Evolutionary conservation across 2,113 vertebrate species (phyloP).

Genomic region (Pachyramphus minor): DNA sequence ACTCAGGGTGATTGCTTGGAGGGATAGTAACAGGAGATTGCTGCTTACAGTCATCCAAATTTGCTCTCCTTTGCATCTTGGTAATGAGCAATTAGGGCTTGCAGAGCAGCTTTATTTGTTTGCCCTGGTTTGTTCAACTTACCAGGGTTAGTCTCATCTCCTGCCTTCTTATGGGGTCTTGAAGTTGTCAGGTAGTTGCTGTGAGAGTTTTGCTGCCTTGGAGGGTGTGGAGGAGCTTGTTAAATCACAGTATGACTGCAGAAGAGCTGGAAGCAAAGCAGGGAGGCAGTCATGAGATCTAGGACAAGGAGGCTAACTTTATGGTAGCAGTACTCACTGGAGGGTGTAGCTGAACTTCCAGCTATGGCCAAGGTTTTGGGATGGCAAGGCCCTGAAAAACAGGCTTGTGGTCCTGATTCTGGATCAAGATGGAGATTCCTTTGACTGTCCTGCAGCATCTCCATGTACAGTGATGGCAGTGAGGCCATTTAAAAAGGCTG

Average conservation of each 20-base stretch:
- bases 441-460: neutral
- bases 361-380: neutral
- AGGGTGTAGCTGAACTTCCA: neutral
- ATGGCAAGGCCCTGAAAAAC: neutral
- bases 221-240: neutral
- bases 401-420: neutral
- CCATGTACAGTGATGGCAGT: neutral
- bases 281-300: neutral
- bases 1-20: neutral
- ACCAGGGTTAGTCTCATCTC: neutral
- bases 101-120: neutral
- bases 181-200: neutral
- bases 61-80: neutral
- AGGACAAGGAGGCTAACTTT: neutral
- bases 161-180: neutral
- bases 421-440: neutral
- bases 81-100: neutral
- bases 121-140: neutral
- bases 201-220: neutral
- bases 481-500: neutral
- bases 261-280: neutral
- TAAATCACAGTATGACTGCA: neutral
- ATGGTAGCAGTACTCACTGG: neutral
- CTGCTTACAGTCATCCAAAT: neutral
- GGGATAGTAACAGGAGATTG: neutral